Evolutionary conservation across 2,888 invertebrate genomes (phyloP).

Genomic region (Andrena chrysosceles): DNA sequence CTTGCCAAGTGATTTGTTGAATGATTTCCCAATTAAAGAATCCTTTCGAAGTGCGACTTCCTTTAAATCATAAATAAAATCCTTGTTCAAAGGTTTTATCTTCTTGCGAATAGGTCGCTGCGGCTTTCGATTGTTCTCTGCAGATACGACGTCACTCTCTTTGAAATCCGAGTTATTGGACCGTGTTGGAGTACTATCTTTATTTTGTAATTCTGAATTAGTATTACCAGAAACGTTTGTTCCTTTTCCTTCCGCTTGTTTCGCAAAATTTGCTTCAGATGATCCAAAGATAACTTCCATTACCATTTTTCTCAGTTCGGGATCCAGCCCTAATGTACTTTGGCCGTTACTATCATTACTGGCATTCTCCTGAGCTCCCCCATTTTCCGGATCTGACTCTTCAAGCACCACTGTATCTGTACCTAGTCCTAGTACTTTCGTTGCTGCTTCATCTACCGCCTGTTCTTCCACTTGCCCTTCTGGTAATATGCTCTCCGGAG

Average conservation of each 20-base stretch:
- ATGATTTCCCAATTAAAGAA: constrained; percentile 28
- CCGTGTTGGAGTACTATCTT: background rate
- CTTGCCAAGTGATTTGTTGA: constrained; percentile 32
- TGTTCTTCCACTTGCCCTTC: constrained; percentile 15
- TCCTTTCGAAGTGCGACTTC: constrained; percentile 70
- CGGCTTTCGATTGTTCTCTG: constrained; percentile 64
- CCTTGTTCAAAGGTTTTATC: constrained; percentile 88
- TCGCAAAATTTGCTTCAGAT: constrained; percentile 10
- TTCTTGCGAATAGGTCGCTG: constrained; percentile 89
- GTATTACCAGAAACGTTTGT: background rate
- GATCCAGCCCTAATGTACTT: constrained; percentile 53
- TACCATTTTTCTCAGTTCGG: constrained; percentile 81
- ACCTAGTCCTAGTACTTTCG: background rate
- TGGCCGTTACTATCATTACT: background rate
- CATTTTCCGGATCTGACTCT: background rate
- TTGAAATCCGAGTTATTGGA: constrained; percentile 22
- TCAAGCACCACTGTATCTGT: background rate
- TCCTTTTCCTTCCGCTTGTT: constrained; percentile 11
- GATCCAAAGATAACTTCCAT: constrained; percentile 84
- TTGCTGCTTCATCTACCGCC: background rate
- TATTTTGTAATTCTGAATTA: constrained; percentile 12
- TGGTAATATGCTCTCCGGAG: background rate
- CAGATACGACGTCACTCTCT: background rate
- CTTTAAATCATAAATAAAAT: constrained; percentile 90
- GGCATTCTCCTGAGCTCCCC: background rate